Conservation (phyloP, 2,888 invertebrate species). For the Adela reaumurella region DNA sequence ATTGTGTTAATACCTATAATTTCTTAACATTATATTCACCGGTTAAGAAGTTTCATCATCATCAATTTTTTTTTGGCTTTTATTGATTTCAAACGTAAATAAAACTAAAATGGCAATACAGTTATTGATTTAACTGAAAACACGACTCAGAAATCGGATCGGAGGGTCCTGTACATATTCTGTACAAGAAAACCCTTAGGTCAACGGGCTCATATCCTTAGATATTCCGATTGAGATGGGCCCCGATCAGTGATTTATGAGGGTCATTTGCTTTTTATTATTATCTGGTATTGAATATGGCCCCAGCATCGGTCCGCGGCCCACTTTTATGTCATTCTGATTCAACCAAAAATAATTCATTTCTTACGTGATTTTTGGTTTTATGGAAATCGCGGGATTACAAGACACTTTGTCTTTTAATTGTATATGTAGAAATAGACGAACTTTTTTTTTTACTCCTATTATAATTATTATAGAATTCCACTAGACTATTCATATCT, state of each 20-base stretch:
- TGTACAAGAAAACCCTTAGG: not conserved
- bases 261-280: not conserved
- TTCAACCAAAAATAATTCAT: constrained; percentile 5
- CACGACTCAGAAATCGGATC: no score
- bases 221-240: not conserved
- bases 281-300: not conserved
- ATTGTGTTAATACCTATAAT: no score
- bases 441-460: constrained; percentile 1
- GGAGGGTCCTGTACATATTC: no score
- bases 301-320: not conserved
- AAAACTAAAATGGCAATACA: no score
- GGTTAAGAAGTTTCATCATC: no score
- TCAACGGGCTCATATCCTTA: not conserved
- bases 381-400: not conserved
- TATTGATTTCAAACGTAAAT: no score
- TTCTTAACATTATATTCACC: no score
- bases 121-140: no score
- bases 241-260: not conserved
- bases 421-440: constrained; percentile 1
- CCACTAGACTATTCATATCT: no score
- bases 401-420: no score
- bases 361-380: not conserved
- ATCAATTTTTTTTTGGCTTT: no score
- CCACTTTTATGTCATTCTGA: not conserved
- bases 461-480: no score